phyloP scores from a whole-genome alignment of 2,797 vertebrate species.

The Sebastes diploproa region DNA sequence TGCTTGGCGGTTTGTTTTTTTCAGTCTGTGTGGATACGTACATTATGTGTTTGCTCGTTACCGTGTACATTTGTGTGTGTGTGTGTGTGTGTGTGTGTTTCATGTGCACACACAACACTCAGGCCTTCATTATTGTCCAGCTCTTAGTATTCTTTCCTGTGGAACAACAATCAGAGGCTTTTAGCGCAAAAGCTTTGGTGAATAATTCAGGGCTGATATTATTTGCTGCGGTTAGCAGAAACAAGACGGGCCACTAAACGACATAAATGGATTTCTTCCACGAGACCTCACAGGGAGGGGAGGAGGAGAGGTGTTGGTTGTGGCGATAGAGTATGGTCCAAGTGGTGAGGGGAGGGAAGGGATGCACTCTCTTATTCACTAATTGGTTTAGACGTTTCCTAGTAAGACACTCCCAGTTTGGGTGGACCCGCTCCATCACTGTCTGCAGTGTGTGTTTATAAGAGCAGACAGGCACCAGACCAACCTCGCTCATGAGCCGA shows the following conservation, averaged over 20 bases:
- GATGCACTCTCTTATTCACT: constrained; percentile 77
- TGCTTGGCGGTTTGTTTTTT: constrained; percentile 23
- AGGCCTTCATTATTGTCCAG: constrained; percentile 67
- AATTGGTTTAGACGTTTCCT: constrained; percentile 86
- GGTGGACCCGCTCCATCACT: constrained; percentile 76
- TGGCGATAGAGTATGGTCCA: constrained; percentile 57
- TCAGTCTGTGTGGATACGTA: background rate
- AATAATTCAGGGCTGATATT: constrained; percentile 95
- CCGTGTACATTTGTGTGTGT: constrained; percentile 11
- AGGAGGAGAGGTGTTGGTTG: constrained; percentile 67
- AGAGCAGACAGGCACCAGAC: constrained; percentile 68
- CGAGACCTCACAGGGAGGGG: constrained; percentile 76
- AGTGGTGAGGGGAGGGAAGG: constrained; percentile 63
- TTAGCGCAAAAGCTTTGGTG: constrained; percentile 87
- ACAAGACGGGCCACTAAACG: constrained; percentile 85
- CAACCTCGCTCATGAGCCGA: constrained; percentile 83
- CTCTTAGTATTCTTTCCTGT: constrained; percentile 81
- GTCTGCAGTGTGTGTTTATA: constrained; percentile 80
- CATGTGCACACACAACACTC: constrained; percentile 36
- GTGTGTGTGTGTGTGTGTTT: constrained; percentile 31
- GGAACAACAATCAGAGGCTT: constrained; percentile 88
- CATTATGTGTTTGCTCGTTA: background rate
- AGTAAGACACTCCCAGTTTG: constrained; percentile 88
- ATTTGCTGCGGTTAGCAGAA: constrained; percentile 84
- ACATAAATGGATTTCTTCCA: constrained; percentile 91